Evolutionary conservation across 2,888 invertebrate genomes (phyloP).

Genomic region (Oconnorella tubifera): DNA sequence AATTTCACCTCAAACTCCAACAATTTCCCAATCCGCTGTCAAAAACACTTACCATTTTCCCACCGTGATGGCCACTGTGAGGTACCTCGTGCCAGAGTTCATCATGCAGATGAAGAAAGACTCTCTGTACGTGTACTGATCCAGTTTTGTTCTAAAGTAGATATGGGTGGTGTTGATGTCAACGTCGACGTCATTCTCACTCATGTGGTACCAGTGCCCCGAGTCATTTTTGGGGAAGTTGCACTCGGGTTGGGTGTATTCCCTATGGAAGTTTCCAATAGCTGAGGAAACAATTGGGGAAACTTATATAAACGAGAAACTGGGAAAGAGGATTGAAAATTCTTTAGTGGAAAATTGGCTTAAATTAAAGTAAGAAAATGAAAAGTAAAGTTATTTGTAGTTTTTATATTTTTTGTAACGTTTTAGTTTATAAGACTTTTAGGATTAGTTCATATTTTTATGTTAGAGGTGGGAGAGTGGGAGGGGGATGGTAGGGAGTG

Average conservation of each 20-base stretch:
- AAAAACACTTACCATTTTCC: conserved; percentile 84
- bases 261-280: conserved; percentile 31
- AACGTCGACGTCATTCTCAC: conserved; percentile 87
- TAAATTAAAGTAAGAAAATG: conserved; percentile 2
- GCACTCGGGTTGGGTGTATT: conserved; percentile 74
- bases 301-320: too few species aligned
- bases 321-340: too few species aligned
- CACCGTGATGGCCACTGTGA: conserved; percentile 93
- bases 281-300: too few species aligned
- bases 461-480: too few species aligned
- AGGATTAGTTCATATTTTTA: too few species aligned
- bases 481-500: too few species aligned
- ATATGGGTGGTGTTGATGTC: conserved; percentile 90
- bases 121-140: conserved; percentile 67
- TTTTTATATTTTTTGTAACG: too few species aligned
- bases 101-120: conserved; percentile 93
- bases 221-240: conserved; percentile 86
- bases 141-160: conserved; percentile 89
- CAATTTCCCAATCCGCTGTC: too few species aligned
- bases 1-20: too few species aligned
- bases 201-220: conserved; percentile 94
- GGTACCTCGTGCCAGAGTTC: conserved; percentile 80
- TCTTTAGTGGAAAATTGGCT: background rate
- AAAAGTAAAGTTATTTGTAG: too few species aligned
- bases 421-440: too few species aligned